phyloP scores from a whole-genome alignment of 2,113 vertebrate species.

The Lycaon pictus region DNA sequence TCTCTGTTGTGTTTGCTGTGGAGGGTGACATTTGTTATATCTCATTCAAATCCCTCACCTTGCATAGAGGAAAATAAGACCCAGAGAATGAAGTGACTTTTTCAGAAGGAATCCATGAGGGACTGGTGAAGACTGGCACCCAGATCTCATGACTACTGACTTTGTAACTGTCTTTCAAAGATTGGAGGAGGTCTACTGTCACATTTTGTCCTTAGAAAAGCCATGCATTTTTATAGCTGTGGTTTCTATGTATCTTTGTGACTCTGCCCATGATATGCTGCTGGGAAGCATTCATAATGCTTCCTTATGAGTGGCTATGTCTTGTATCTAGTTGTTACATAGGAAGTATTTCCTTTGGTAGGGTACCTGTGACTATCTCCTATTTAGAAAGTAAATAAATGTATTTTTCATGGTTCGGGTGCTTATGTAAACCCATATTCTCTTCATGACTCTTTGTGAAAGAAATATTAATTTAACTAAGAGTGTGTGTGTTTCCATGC shows the following conservation, averaged over 20 bases:
- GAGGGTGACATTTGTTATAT: background rate
- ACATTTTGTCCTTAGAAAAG: background rate
- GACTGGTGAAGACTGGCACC: background rate
- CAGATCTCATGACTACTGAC: background rate
- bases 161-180: slow-evolving; percentile 31
- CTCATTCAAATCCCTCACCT: background rate
- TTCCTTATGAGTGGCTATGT: background rate
- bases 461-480: slow-evolving; percentile 69
- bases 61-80: background rate
- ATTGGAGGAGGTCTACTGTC: background rate
- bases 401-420: slow-evolving; percentile 57
- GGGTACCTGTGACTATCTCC: background rate
- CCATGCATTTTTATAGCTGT: background rate
- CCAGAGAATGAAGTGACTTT: background rate
- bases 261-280: background rate
- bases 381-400: slow-evolving; percentile 55
- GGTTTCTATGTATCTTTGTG: background rate
- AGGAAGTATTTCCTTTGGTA: slow-evolving; percentile 38
- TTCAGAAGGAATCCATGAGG: background rate
- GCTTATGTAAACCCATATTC: slow-evolving; percentile 47
- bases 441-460: slow-evolving; percentile 54
- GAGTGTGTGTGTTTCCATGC: slow-evolving; percentile 57
- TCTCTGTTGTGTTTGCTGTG: background rate
- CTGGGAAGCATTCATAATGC: background rate
- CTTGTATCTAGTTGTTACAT: background rate